phyloP scores from a whole-genome alignment of 2,888 invertebrate genomes.

The Phyllotreta striolata region DNA sequence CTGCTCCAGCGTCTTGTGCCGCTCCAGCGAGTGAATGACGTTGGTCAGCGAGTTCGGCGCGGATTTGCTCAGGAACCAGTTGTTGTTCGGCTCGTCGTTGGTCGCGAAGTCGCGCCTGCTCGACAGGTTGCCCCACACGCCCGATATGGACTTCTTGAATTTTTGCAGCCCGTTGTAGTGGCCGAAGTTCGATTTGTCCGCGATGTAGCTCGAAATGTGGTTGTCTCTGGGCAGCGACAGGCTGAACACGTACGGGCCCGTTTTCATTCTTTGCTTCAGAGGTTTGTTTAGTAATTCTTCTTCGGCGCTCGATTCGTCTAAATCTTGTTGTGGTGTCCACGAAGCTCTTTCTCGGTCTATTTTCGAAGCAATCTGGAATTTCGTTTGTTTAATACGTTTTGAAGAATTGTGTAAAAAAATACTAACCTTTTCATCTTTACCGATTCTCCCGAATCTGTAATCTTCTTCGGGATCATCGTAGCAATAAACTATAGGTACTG shows the following conservation, averaged over 20 bases:
- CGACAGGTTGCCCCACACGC: conserved; percentile 58
- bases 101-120: conserved; percentile 48
- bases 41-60: conserved; percentile 81
- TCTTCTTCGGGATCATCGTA: conserved; percentile 61
- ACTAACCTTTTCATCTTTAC: conserved; percentile 15
- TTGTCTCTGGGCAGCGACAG: conserved; percentile 77
- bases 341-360: conserved; percentile 54
- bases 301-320: conserved; percentile 62
- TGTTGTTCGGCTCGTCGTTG: conserved; percentile 64
- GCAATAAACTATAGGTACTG: conserved; percentile 60
- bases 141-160: conserved; percentile 74
- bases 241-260: conserved; percentile 73
- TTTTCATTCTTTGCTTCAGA: conserved; percentile 32
- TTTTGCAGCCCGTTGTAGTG: conserved; percentile 65
- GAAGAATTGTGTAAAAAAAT: background rate
- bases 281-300: conserved; percentile 45
- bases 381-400: background rate
- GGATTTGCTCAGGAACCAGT: conserved; percentile 85
- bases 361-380: conserved; percentile 33
- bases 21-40: conserved; percentile 60
- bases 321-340: conserved; percentile 89
- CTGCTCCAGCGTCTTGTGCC: conserved; percentile 45
- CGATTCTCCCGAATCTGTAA: background rate
- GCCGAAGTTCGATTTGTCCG: conserved; percentile 53
- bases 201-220: conserved; percentile 60